These are phyloP conservation scores for Thinocorus orbignyianus DNA, from an alignment of 2,113 vertebrate genomes.

Conservation along the genomic window DNA sequence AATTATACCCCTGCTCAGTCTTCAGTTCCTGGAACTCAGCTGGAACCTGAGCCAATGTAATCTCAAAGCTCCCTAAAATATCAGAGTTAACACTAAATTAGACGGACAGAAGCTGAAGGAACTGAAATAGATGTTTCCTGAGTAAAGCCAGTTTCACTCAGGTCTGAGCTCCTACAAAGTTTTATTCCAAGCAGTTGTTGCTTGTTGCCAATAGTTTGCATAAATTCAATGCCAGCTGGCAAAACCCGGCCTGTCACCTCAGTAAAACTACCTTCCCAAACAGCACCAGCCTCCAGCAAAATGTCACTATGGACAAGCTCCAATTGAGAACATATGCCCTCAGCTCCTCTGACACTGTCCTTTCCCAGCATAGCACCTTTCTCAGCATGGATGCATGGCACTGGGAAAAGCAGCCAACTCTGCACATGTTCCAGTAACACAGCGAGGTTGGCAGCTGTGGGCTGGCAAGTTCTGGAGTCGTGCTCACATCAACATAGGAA, in stretches of 20 bases:
- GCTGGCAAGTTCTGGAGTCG: background rate
- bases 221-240: background rate
- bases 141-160: background rate
- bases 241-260: background rate
- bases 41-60: background rate
- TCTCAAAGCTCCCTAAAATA: background rate
- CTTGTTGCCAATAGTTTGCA: background rate
- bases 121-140: background rate
- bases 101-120: background rate
- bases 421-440: background rate
- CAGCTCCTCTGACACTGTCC: background rate
- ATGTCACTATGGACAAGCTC: background rate
- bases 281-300: background rate
- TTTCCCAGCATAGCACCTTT: background rate
- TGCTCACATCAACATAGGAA: background rate
- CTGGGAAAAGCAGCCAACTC: background rate
- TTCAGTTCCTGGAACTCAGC: slow-evolving; percentile 6
- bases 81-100: background rate
- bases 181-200: background rate
- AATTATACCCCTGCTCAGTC: background rate
- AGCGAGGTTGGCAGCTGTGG: background rate
- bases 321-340: background rate
- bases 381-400: background rate
- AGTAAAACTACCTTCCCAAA: background rate
- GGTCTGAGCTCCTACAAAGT: background rate